Evolutionary conservation across 2,888 invertebrate genomes (phyloP).

Genomic region (Ennomos fuscantarius): DNA sequence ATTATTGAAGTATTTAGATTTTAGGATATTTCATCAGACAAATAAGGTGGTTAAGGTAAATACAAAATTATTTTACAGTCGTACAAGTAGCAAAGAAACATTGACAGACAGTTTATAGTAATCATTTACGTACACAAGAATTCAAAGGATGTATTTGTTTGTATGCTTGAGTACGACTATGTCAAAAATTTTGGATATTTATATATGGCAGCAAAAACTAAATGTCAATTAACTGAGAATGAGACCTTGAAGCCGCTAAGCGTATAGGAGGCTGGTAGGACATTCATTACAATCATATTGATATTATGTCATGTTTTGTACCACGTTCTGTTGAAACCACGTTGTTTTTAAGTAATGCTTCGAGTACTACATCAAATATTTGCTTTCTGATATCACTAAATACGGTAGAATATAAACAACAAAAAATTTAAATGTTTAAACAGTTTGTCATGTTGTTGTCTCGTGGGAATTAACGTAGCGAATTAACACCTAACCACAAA

Average conservation of each 20-base stretch:
- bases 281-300: too few species aligned
- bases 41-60: too few species aligned
- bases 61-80: too few species aligned
- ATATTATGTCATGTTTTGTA: constrained; percentile 22
- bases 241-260: constrained; percentile 64
- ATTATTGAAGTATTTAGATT: too few species aligned
- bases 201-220: constrained; percentile 48
- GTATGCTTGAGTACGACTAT: too few species aligned
- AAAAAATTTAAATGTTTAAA: constrained; percentile 1
- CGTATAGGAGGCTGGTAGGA: constrained; percentile 52
- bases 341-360: constrained; percentile 19
- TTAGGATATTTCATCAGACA: too few species aligned
- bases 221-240: constrained; percentile 58
- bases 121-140: too few species aligned
- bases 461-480: constrained; percentile 1
- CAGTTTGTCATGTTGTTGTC: neutral
- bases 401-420: constrained; percentile 15
- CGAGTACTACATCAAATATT: constrained; percentile 20
- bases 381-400: constrained; percentile 16
- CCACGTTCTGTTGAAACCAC: constrained; percentile 43
- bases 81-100: too few species aligned
- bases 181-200: constrained; percentile 36
- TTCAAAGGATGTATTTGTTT: too few species aligned
- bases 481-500: constrained; percentile 26
- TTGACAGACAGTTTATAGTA: too few species aligned